phyloP scores from a whole-genome alignment of 2,888 invertebrate genomes.

The Acronicta psi region DNA sequence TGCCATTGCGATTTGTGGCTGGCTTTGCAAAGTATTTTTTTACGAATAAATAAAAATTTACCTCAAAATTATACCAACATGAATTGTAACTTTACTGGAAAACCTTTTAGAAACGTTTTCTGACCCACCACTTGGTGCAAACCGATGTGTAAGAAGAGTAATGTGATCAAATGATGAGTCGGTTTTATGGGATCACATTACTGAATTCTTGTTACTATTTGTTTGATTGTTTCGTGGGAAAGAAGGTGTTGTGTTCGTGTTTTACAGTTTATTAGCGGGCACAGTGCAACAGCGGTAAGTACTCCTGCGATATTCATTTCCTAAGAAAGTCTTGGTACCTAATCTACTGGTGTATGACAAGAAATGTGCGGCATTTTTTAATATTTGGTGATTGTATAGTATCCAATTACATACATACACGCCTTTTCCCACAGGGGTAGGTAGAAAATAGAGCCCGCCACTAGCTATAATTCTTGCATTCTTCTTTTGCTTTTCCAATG shows the following conservation, averaged over 20 bases:
- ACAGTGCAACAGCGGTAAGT: slow-evolving; percentile 28
- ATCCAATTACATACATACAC: no score
- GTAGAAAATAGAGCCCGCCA: no score
- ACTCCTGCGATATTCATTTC: background rate
- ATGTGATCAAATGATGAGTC: slow-evolving; percentile 24
- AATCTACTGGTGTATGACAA: background rate
- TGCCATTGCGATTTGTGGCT: slow-evolving; percentile 8
- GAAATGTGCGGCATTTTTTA: background rate
- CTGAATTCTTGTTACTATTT: slow-evolving; percentile 29
- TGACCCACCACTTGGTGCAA: background rate
- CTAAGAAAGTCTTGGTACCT: background rate
- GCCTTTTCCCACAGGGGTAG: no score
- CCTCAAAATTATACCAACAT: slow-evolving; percentile 3
- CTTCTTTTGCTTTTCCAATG: no score
- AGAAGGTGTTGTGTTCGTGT: slow-evolving; percentile 29
- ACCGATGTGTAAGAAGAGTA: slow-evolving; percentile 4
- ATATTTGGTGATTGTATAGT: background rate
- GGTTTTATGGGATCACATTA: slow-evolving; percentile 39
- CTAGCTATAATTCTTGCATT: no score
- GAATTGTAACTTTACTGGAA: background rate
- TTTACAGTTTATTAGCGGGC: slow-evolving; percentile 8
- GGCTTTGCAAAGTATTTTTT: slow-evolving; percentile 22
- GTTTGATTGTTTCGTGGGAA: slow-evolving; percentile 25
- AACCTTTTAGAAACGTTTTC: background rate
- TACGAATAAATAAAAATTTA: slow-evolving; percentile 14